Evolutionary conservation across 2,888 invertebrate genomes (phyloP), one percentile per base, ranked within the genome.

Genomic region (Epiperipatus broadwayi): DNA sequence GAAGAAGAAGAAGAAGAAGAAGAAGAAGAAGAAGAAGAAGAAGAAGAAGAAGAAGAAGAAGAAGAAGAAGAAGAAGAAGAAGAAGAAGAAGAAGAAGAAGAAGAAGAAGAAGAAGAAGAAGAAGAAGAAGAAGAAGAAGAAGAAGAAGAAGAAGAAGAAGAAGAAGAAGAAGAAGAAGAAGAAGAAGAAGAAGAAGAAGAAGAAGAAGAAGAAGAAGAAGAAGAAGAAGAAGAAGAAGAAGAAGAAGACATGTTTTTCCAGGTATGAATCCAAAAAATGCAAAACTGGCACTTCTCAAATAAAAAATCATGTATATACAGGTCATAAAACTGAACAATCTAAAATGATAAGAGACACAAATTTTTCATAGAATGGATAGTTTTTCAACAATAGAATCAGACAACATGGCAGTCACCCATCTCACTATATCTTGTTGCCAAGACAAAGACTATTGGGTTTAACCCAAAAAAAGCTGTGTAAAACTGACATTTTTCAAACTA

Each of bases 141-240:
- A 25, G 27, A 25, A 25, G 27, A 25, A 25, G 27, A 25, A 25
- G 27, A 25, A 25, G n/a, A 25, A 10, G 38, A 31, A 39, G 38
- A 22, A 41, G 32, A 28, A 41, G 38, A 38, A 40, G 38, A 28
- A 41, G 38, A 38, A 41, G 38, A 31, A 39, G 38, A 31, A 41
- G 27, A 18, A 39, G 34, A 27, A 33, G 34, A 2, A 41, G 39
- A 8, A 25, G 25, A 8, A 25, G 25, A 8, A 25, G 25, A 8
- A 25, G 25, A 8, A 25, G 25, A 8, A 25, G 25, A 8, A 25
- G 25, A 8, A 25, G 25, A 8, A 25, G 25, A 8, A 25, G 25
- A 8, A 25, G 25, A 8, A 25, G 25, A 8, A 25, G 25, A 8
- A 25, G 25, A 8, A 25, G 25, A 8, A 25, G 25, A 8, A 25